Evolutionary conservation across 2,797 vertebrate genomes (phyloP).

Genomic region (Hylomyscus alleni): DNA sequence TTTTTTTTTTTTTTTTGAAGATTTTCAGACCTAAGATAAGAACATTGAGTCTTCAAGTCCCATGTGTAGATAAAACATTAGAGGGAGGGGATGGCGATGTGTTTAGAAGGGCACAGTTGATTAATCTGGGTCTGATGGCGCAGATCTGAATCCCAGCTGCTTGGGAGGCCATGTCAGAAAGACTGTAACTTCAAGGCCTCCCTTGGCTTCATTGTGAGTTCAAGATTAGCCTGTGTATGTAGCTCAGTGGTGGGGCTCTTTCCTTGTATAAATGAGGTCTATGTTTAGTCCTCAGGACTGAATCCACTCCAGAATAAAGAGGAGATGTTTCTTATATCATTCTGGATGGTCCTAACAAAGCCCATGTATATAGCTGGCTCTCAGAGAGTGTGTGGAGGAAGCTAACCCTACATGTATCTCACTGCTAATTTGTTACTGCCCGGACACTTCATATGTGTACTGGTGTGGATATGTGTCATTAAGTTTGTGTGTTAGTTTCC

Average conservation of each 20-base stretch:
- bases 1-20: background rate
- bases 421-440: background rate
- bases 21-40: background rate
- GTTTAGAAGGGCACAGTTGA: background rate
- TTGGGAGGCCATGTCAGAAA: background rate
- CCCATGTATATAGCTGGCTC: too few species aligned
- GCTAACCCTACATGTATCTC: background rate
- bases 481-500: background rate
- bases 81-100: background rate
- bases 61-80: background rate
- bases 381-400: background rate
- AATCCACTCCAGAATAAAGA: background rate
- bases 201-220: background rate
- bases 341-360: background rate
- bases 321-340: background rate
- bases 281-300: background rate
- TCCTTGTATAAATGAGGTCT: background rate
- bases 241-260: background rate
- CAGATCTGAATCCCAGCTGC: background rate
- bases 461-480: background rate
- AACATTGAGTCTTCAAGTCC: background rate
- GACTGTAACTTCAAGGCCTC: background rate
- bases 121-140: background rate
- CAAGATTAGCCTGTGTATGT: background rate
- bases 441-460: too few species aligned